Evolutionary conservation across 2,797 vertebrate genomes (phyloP), one percentile per base, ranked within the genome.

Genomic region (Choloepus didactylus): DNA sequence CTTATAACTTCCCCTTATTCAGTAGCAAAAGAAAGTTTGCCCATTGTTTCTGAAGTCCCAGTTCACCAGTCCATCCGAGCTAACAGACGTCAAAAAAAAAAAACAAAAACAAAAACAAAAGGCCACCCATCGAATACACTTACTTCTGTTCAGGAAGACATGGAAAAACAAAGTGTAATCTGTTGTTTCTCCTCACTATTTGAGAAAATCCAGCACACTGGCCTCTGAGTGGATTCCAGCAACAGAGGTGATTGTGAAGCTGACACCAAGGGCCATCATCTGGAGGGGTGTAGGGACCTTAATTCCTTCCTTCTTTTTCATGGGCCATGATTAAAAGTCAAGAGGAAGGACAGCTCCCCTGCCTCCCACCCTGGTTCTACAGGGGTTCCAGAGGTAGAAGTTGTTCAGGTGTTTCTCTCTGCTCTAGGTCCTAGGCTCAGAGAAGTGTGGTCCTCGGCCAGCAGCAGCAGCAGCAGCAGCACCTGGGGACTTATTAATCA

Each of bases 141-240:
- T 93, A 93, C 72, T 66, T 96, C 69, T 49, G 35, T 60, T 80
- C 9, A 90, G 59, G 93, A 96, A 83, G 70, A 79, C 41, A 80
- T 6, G 4, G 66, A 88, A 31, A 72, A 62, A 64, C 29, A 90
- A 87, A 79, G 62, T 31, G 87, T 60, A 67, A 79, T 79, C 41
- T 89, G 77, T 1, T 64, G 56, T 49, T 87, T 62, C 41, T 69
- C 29, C 51, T 85, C 23, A n/a, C 38, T 89, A 25, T 77, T 96
- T 94, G 67, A 88, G 92, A 93, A 96, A 91, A 93, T 12, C 44
- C 44, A 82, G 41, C 31, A 51, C 44, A 56, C 6, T 80, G 91
- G 51, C 62, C 46, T 87, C 41, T 82, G 51, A 12, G 23, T 44
- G 41, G 72, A 62, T 85, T 62, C 79, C n/a, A 69, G 77, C 23